Conservation (phyloP, 1,140 invertebrate genomes). For the Eufriesea mexicana region DNA sequence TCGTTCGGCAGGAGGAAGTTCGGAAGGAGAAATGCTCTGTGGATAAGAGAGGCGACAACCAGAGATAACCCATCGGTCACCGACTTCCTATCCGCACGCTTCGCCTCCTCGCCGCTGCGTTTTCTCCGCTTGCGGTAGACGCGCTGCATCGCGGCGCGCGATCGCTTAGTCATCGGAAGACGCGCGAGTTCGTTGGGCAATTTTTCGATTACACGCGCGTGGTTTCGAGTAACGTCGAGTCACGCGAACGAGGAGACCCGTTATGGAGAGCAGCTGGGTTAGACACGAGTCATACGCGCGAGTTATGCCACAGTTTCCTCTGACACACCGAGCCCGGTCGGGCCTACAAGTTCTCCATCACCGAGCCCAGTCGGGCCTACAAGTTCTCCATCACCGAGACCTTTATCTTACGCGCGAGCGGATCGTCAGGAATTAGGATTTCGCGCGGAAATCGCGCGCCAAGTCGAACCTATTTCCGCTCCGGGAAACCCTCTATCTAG, state of each 20-base stretch:
- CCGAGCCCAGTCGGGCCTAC: no score
- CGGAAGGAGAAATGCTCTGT: neutral
- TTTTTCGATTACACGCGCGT: neutral
- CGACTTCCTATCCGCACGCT: neutral
- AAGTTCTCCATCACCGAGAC: no score
- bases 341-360: no score
- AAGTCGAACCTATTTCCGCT: no score
- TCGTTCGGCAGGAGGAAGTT: constrained; percentile 18
- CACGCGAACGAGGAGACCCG: neutral
- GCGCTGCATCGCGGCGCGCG: neutral
- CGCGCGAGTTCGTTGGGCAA: neutral
- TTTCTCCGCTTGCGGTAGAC: no score
- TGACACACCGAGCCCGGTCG: no score
- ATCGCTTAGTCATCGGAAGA: neutral
- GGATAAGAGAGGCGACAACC: constrained; percentile 28
- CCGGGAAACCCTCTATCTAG: no score
- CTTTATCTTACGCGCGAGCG: no score
- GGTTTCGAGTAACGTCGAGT: neutral
- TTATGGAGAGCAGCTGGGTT: neutral
- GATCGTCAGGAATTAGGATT: no score
- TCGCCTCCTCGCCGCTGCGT: neutral
- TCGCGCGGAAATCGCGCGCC: no score
- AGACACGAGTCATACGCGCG: no score
- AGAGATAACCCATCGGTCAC: constrained; percentile 31
- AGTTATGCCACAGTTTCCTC: no score